phyloP scores from a whole-genome alignment of 2,113 vertebrate species.

The Esox niger region DNA sequence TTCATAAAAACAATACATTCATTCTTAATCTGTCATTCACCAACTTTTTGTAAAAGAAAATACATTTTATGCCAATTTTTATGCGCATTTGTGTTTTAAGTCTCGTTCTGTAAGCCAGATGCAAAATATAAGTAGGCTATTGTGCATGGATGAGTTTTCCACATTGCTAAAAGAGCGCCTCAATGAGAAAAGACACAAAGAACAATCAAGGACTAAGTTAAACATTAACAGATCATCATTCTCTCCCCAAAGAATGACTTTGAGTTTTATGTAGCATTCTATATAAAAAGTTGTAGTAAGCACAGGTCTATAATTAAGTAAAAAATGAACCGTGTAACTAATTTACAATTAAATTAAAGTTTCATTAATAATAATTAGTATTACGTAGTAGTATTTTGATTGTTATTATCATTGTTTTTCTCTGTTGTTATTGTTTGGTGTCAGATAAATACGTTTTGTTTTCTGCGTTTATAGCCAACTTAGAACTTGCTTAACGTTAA shows the following conservation, averaged over 20 bases:
- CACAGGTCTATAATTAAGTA: neutral
- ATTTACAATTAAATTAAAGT: too few species aligned
- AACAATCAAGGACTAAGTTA: conserved; percentile 10
- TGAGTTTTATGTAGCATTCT: conserved; percentile 49
- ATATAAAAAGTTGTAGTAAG: neutral
- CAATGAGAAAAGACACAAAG: conserved; percentile 15
- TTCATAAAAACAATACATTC: too few species aligned
- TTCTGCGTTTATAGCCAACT: neutral
- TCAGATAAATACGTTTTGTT: neutral
- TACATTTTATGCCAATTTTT: neutral
- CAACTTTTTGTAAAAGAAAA: neutral
- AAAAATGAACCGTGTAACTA: too few species aligned
- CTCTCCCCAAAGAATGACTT: conserved; percentile 1
- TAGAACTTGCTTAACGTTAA: neutral
- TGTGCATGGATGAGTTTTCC: neutral
- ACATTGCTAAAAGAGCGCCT: conserved; percentile 12
- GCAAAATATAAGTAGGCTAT: neutral
- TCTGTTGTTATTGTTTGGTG: too few species aligned
- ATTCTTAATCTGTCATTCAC: too few species aligned
- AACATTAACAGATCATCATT: conserved; percentile 17
- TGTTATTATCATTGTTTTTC: neutral
- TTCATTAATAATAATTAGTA: too few species aligned
- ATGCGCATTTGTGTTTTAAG: neutral
- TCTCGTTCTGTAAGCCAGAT: neutral
- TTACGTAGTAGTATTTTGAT: too few species aligned